These are phyloP conservation scores for Choreutis nemorana DNA, from an alignment of 2,888 invertebrate genomes.

Conservation along the genomic window DNA sequence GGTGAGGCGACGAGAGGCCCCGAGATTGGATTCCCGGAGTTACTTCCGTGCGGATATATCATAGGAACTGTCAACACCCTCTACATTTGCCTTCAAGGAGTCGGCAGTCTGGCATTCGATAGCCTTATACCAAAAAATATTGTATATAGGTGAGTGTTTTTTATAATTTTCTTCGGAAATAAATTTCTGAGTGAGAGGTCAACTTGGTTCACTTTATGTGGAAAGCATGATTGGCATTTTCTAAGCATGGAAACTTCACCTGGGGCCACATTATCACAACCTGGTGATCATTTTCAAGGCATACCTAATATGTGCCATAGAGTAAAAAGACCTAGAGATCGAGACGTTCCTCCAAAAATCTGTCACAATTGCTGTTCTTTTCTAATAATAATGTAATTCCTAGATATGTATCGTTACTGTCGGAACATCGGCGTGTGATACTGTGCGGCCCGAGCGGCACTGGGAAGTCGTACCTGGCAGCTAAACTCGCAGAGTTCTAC, in stretches of 20 bases:
- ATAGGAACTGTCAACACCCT: conserved; percentile 87
- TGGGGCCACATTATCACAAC: too few relatives aligned
- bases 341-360: too few relatives aligned
- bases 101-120: conserved; percentile 90
- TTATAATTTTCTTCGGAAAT: too few relatives aligned
- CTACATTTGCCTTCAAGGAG: conserved; percentile 89
- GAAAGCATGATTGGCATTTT: too few relatives aligned
- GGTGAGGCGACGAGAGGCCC: conserved; percentile 87
- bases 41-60: conserved; percentile 93
- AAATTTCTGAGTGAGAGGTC: too few relatives aligned
- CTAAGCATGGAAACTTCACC: too few relatives aligned
- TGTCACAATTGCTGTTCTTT: too few relatives aligned
- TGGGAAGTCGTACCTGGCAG: conserved; percentile 95
- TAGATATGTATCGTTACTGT: conserved; percentile 82
- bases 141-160: conserved; percentile 76
- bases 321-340: too few relatives aligned
- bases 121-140: conserved; percentile 96
- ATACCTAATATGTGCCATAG: too few relatives aligned
- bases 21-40: conserved; percentile 84
- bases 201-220: too few relatives aligned
- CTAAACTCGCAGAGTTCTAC: conserved; percentile 93
- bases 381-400: conserved; percentile 2
- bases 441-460: conserved; percentile 97
- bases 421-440: conserved; percentile 93
- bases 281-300: too few relatives aligned